Conservation (phyloP, 2,888 invertebrate species). For the Nycteola revayana region DNA sequence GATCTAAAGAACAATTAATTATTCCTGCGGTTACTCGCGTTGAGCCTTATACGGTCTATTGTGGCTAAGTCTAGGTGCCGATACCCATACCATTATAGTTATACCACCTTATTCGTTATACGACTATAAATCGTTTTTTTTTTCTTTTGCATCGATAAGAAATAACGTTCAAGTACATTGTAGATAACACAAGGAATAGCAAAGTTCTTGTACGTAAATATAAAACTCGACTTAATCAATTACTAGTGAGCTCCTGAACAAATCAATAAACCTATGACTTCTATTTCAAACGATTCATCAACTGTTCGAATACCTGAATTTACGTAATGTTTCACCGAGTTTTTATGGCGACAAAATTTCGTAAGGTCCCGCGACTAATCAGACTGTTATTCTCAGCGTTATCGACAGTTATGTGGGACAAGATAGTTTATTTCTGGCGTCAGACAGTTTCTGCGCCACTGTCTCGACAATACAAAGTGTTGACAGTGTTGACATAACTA, state of each 20-base stretch:
- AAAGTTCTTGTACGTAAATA: too few species aligned
- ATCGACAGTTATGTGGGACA: slow-evolving; percentile 62
- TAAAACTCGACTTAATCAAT: too few species aligned
- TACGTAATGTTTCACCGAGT: slow-evolving; percentile 23
- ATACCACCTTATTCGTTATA: slow-evolving; percentile 37
- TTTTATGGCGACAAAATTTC: slow-evolving; percentile 39
- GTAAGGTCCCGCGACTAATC: slow-evolving; percentile 41
- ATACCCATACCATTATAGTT: slow-evolving; percentile 42
- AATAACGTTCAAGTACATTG: slow-evolving; percentile 27
- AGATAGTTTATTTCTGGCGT: slow-evolving; percentile 59
- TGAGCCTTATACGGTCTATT: slow-evolving; percentile 50
- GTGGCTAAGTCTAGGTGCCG: slow-evolving; percentile 51
- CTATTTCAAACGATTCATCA: slow-evolving; percentile 10
- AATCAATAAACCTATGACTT: too few species aligned
- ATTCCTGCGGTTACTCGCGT: slow-evolving; percentile 50
- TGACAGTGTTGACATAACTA: slow-evolving; percentile 40
- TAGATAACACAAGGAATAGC: slow-evolving; percentile 15
- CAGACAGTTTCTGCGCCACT: slow-evolving; percentile 47
- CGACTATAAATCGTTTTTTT: slow-evolving; percentile 36
- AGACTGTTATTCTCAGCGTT: slow-evolving; percentile 47
- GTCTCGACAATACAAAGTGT: slow-evolving; percentile 34
- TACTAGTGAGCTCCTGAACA: too few species aligned
- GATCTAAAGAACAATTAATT: slow-evolving; percentile 50
- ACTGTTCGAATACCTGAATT: slow-evolving; percentile 2
- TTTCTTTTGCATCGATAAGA: slow-evolving; percentile 31